These are phyloP conservation scores for Coenobita brevimanus DNA, from an alignment of 1,140 invertebrate species.

Conservation along the genomic window DNA sequence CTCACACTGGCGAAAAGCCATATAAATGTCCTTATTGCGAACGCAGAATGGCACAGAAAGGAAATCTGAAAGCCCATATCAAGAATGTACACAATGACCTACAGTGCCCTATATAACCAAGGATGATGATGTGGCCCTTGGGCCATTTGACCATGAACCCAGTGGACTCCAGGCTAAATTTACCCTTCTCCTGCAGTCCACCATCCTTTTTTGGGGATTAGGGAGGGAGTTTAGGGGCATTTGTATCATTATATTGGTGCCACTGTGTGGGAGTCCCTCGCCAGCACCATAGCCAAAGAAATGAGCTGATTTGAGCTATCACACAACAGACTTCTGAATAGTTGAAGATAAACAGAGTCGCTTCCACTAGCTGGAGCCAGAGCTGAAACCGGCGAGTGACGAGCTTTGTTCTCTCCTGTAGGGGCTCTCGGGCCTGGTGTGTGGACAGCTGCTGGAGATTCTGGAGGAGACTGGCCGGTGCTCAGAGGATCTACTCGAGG, in stretches of 20 bases:
- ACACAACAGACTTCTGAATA: no score
- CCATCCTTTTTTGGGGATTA: no score
- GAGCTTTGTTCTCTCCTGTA: constrained; percentile 64
- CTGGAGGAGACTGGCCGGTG: constrained; percentile 33
- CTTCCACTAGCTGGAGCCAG: background rate
- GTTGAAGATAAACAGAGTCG: no score
- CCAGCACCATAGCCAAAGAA: constrained; percentile 1
- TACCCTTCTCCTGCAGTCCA: no score
- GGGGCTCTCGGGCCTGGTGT: constrained; percentile 55
- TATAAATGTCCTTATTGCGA: constrained; percentile 84
- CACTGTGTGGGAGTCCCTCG: background rate
- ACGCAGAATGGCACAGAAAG: constrained; percentile 76
- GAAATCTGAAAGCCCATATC: constrained; percentile 75
- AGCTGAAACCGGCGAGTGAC: constrained; percentile 43
- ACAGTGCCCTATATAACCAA: constrained; percentile 55
- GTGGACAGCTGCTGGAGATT: constrained; percentile 59
- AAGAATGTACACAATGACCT: constrained; percentile 68
- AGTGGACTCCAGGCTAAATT: no score
- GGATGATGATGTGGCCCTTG: constrained; percentile 32
- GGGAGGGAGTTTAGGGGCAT: no score
- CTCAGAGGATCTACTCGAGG: constrained; percentile 53
- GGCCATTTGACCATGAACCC: no score
- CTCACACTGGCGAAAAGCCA: constrained; percentile 94
- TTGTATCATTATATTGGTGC: constrained; percentile 13
- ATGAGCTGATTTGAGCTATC: no score